Conservation (phyloP, 2,888 invertebrate species). For the Ennomos quercinarius region DNA sequence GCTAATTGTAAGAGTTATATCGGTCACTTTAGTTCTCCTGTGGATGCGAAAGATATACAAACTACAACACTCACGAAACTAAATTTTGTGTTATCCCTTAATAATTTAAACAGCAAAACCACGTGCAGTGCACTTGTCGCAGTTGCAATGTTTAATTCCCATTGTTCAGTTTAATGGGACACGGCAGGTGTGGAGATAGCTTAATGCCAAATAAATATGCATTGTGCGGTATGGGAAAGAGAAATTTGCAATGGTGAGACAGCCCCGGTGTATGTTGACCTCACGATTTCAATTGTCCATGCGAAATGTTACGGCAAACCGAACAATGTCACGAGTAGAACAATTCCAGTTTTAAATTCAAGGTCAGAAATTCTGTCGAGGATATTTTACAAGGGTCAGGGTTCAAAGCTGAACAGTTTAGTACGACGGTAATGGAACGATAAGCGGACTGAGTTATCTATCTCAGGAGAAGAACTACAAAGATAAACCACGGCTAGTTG, state of each 20-base stretch:
- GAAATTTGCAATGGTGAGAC: slow-evolving; percentile 79
- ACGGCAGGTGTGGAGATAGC: slow-evolving; percentile 59
- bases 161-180: slow-evolving; percentile 53
- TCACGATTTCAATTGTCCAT: slow-evolving; percentile 85
- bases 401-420: slow-evolving; percentile 41
- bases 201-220: slow-evolving; percentile 70
- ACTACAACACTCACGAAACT: slow-evolving; percentile 8
- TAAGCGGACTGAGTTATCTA: slow-evolving; percentile 33
- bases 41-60: not conserved
- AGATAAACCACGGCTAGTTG: slow-evolving; percentile 9
- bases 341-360: slow-evolving; percentile 79
- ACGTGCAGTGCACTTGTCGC: slow-evolving; percentile 10
- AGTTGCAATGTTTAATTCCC: slow-evolving; percentile 34
- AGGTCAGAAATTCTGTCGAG: slow-evolving; percentile 75
- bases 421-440: slow-evolving; percentile 33
- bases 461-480: slow-evolving; percentile 15
- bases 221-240: slow-evolving; percentile 77
- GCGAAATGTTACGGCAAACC: slow-evolving; percentile 80
- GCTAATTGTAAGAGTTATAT: no score
- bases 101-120: slow-evolving; percentile 6
- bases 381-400: slow-evolving; percentile 58
- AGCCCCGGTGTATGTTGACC: slow-evolving; percentile 79
- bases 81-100: slow-evolving; percentile 7
- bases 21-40: no score
- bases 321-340: slow-evolving; percentile 80